Evolutionary conservation across 2,113 vertebrate species (phyloP).

Genomic region (Nyctereutes procyonoides): DNA sequence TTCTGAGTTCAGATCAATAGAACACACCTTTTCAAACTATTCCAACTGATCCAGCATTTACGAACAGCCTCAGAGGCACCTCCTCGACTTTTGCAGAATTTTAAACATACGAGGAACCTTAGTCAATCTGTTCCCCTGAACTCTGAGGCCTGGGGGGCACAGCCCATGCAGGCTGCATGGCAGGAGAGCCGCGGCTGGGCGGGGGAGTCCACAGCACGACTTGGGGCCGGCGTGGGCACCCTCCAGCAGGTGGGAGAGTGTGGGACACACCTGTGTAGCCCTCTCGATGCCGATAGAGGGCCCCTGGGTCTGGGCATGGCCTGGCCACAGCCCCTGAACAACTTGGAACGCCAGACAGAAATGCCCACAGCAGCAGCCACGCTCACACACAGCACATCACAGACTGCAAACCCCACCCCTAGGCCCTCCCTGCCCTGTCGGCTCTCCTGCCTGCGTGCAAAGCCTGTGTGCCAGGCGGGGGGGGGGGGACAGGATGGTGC

Average conservation of each 20-base stretch:
- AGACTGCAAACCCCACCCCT: background rate
- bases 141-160: background rate
- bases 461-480: no score
- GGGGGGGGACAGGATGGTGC: background rate
- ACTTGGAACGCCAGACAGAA: background rate
- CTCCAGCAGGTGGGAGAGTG: background rate
- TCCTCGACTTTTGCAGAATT: rapidly evolving
- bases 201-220: background rate
- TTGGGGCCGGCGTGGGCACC: background rate
- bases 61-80: rapidly evolving
- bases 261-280: rapidly evolving
- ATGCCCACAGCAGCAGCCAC: rapidly evolving
- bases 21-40: rapidly evolving
- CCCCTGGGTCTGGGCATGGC: background rate
- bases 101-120: background rate
- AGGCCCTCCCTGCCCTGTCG: rapidly evolving
- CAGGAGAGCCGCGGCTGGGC: no score
- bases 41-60: rapidly evolving
- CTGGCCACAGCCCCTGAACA: background rate
- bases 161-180: background rate
- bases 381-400: background rate
- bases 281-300: background rate
- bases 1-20: background rate
- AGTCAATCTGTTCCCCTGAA: no score
- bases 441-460: background rate